phyloP scores from a whole-genome alignment of 2,888 invertebrate genomes.

The Eilema caniola region DNA sequence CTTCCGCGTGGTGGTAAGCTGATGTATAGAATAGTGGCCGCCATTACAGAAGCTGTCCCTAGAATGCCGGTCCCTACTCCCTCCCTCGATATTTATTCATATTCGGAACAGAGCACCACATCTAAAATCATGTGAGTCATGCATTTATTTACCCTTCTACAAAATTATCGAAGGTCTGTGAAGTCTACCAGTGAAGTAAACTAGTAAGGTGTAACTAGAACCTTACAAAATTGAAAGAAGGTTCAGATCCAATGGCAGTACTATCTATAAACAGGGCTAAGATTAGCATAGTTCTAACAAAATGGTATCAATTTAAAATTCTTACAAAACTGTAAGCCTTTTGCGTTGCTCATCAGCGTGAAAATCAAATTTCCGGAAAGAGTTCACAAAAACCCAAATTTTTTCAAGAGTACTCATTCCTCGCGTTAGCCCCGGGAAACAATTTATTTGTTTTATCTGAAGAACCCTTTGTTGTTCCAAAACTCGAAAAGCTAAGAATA shows the following conservation, averaged over 20 bases:
- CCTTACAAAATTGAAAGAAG: not conserved
- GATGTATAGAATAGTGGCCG: too few species aligned
- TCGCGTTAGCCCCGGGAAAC: conserved; percentile 61
- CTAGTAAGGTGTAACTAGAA: too few species aligned
- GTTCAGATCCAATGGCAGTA: not conserved
- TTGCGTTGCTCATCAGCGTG: conserved; percentile 29
- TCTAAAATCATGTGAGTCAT: too few species aligned
- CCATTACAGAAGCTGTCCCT: too few species aligned
- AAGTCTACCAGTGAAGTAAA: too few species aligned
- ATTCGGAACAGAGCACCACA: too few species aligned
- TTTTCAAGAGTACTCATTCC: conserved; percentile 62
- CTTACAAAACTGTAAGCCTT: conserved; percentile 13
- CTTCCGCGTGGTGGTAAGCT: too few species aligned
- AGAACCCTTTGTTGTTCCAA: conserved; percentile 71
- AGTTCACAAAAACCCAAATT: conserved; percentile 56
- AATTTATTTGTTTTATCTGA: conserved; percentile 78
- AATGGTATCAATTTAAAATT: not conserved
- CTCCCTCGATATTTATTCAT: too few species aligned
- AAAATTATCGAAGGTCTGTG: too few species aligned
- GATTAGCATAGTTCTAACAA: not conserved
- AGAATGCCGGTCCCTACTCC: too few species aligned
- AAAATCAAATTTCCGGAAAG: conserved; percentile 53
- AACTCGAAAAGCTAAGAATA: conserved; percentile 67
- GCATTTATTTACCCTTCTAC: too few species aligned
- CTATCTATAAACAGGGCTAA: not conserved